phyloP scores from a whole-genome alignment of 2,113 vertebrate genomes.

The Leuciscus idus region DNA sequence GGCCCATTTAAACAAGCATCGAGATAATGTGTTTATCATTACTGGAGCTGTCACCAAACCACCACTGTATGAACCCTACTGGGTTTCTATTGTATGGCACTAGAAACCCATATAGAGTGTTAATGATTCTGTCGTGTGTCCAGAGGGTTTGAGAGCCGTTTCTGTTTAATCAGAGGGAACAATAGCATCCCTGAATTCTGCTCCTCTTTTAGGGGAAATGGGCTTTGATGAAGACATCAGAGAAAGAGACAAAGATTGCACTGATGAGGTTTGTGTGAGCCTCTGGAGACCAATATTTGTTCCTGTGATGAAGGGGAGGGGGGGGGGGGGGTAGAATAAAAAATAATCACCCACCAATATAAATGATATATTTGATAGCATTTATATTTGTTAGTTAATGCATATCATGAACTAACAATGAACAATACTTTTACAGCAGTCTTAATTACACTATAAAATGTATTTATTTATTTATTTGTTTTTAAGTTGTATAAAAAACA shows the following conservation, averaged over 20 bases:
- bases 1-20: not conserved
- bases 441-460: not conserved
- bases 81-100: not conserved
- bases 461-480: too few species aligned
- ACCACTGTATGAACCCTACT: not conserved
- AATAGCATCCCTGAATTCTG: conserved; percentile 1
- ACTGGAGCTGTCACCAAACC: not conserved
- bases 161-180: conserved; percentile 9
- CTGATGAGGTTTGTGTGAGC: conserved; percentile 24
- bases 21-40: not conserved
- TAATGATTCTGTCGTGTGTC: not conserved
- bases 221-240: conserved; percentile 23
- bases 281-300: not conserved
- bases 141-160: not conserved
- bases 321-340: not conserved
- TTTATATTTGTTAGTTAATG: not conserved
- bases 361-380: not conserved
- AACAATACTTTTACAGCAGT: not conserved
- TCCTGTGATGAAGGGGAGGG: not conserved
- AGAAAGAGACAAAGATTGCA: not conserved
- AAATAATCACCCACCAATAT: not conserved
- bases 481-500: too few species aligned
- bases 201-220: not conserved
- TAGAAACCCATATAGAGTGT: not conserved
- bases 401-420: not conserved